phyloP scores from a whole-genome alignment of 2,888 invertebrate species.

The Drosophila nigricruria region DNA sequence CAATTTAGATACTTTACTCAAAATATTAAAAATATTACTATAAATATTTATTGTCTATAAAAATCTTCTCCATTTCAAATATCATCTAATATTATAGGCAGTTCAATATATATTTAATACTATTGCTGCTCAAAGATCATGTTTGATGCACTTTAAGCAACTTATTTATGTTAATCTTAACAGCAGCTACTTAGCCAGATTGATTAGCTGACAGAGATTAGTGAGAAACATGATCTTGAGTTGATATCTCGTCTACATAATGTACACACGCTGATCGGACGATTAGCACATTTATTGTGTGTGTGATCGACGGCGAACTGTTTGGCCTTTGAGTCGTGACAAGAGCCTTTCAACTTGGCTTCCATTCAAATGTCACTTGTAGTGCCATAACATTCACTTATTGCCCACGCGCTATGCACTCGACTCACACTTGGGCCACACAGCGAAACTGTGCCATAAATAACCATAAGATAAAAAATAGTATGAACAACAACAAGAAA shows the following conservation, averaged over 20 bases:
- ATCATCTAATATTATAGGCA: neutral
- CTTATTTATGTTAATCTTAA: neutral
- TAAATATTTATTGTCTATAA: neutral
- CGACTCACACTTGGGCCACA: constrained; percentile 24
- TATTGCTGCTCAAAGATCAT: neutral
- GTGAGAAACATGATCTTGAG: constrained; percentile 14
- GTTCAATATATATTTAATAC: no score
- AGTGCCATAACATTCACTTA: constrained; percentile 56
- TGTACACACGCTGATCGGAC: neutral
- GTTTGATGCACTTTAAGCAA: neutral
- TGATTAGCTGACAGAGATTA: constrained; percentile 8
- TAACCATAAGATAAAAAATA: constrained; percentile 40
- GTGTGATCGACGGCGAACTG: constrained; percentile 26
- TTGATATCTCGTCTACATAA: neutral
- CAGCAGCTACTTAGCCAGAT: neutral
- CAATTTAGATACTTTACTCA: no score
- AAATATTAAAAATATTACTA: neutral
- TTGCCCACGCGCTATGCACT: constrained; percentile 43
- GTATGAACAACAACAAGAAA: constrained; percentile 22
- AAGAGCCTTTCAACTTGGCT: constrained; percentile 43
- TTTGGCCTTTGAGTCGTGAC: constrained; percentile 42
- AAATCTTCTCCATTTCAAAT: neutral
- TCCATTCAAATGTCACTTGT: constrained; percentile 55
- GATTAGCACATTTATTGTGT: constrained; percentile 43
- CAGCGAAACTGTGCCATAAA: constrained; percentile 59